Base-by-base conservation (phyloP, 2,888 invertebrate genomes). In the Candidula unifasciata region DNA sequence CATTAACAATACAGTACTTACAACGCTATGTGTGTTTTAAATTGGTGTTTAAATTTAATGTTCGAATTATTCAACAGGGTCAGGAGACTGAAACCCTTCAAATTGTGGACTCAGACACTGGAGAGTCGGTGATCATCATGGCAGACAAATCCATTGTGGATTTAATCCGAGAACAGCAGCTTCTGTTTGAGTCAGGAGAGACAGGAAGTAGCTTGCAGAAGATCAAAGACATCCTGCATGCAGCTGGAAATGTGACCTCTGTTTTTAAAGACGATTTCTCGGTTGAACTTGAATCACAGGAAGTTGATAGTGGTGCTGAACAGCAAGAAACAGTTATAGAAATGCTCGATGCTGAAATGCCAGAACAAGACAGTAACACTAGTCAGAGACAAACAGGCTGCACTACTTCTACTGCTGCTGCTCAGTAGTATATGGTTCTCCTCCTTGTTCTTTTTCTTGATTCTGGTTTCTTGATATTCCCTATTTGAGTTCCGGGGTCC, bases 261-360 rank as follows among this genome's bases (percentile, higher is more conserved):
- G 21, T 66, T 54, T 18, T 27, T 57, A 66, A 44, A 54, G 69
- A 71, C 0, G 77, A 77, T 0, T 30, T 37, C 27, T n/a, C 78
- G 35, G 69, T 76, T 21, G 85, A 85, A 27, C 60, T 86, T n/a
- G 82, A 88, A 60, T 84, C 87, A 52, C 87, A 88, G 30, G 88
- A 88, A 8, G 86, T 88, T 84, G 66, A 85, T 64, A 84, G 64
- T 5, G 85, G 81, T 16, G 83, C 86, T 60, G 86, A 88, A 44
- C 84, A 87, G 24, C 84, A 86, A 44, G 87, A 87, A 18, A n/a
- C 8, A 73, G 16, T 52, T n/a, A n/a, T 27, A 73, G 10, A 37
- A 6, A 24, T 5, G 30, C 21, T 57, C 3, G 27, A 79, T 33
- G 44, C 44, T 10, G 73, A 52, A 57, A n/a, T n/a, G 37, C 35